Percentiles rank a stretch among this genome's conserved stretches.
Conservation (phyloP, 2,797 vertebrate species). For the Simalia tracyae region DNA sequence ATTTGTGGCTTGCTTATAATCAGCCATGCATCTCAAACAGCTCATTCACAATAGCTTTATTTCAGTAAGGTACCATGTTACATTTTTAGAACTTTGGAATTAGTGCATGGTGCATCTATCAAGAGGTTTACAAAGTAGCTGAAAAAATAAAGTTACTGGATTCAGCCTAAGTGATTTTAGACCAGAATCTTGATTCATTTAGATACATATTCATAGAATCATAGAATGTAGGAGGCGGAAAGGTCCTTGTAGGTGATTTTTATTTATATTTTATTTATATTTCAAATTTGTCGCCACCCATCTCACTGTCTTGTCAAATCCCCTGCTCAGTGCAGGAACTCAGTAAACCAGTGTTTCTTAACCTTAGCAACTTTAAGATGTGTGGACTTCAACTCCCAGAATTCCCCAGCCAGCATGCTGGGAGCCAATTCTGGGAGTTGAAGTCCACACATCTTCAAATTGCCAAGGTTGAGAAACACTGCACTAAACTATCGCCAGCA, state of each 20-base stretch:
- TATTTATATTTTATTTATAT: too few relatives aligned
- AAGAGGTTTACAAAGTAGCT: background rate
- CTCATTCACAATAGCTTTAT: background rate
- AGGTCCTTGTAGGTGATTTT: background rate
- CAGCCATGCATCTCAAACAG: background rate
- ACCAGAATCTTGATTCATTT: background rate
- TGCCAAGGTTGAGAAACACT: too few relatives aligned
- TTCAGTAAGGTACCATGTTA: background rate
- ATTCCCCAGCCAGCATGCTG: too few relatives aligned
- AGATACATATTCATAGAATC: background rate
- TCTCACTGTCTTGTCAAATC: too few relatives aligned
- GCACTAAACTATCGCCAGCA: background rate
- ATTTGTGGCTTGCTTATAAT: background rate
- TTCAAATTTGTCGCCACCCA: too few relatives aligned
- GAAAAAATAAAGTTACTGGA: slow-evolving; percentile 45
- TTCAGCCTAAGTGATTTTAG: background rate
- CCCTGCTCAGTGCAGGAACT: background rate
- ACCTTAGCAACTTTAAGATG: too few relatives aligned
- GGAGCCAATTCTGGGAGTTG: too few relatives aligned
- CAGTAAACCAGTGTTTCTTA: too few relatives aligned
- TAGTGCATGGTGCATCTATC: slow-evolving; percentile 34
- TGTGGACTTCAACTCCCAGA: too few relatives aligned
- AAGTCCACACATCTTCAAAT: too few relatives aligned
- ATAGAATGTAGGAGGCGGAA: background rate
- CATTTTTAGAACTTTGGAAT: slow-evolving; percentile 44